These are phyloP conservation scores for Calameuta pallipes DNA, from an alignment of 2,888 invertebrate genomes.

Conservation along the genomic window DNA sequence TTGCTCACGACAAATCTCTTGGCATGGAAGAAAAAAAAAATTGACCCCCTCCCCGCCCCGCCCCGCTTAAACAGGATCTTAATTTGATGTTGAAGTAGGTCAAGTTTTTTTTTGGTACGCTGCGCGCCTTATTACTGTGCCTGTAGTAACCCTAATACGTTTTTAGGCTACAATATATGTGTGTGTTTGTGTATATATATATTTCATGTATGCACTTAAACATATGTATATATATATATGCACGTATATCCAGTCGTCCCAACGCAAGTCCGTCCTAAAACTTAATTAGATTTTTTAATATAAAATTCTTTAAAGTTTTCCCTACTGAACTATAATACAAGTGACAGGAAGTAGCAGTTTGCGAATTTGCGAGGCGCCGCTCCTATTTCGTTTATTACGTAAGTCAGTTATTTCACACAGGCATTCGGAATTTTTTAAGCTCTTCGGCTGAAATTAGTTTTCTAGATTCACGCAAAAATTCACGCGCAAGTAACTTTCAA, in stretches of 20 bases:
- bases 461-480: background rate
- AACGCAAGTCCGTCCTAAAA: constrained; percentile 19
- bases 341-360: background rate
- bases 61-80: background rate
- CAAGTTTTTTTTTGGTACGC: background rate
- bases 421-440: background rate
- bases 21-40: background rate
- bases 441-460: background rate
- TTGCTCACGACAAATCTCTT: too few relatives aligned
- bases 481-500: background rate
- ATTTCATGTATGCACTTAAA: too few relatives aligned
- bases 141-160: background rate
- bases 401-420: background rate
- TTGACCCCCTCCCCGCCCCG: too few relatives aligned
- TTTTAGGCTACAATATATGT: background rate
- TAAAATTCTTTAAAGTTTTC: background rate
- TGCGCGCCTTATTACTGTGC: background rate
- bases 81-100: background rate
- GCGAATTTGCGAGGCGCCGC: too few relatives aligned
- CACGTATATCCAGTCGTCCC: too few relatives aligned
- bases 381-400: background rate
- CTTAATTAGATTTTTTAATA: constrained; percentile 33
- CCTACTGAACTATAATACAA: background rate
- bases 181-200: too few relatives aligned
- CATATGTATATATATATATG: too few relatives aligned